Conservation (phyloP, 2,113 vertebrate genomes). For the Ciconia stormi region DNA sequence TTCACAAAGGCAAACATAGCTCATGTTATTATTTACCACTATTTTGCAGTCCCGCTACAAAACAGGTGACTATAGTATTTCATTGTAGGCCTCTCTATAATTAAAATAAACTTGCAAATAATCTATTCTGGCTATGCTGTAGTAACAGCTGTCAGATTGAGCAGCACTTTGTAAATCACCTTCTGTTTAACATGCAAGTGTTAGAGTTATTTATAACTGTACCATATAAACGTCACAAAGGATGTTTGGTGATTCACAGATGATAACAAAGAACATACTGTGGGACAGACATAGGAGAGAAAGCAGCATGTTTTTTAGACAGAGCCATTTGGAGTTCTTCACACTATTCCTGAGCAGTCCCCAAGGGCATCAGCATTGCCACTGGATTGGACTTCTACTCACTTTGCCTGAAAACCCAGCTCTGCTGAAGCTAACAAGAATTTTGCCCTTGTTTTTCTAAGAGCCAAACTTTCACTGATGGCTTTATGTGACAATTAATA, state of each 20-base stretch:
- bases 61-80: background rate
- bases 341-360: background rate
- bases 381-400: background rate
- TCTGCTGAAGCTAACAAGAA: background rate
- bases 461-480: background rate
- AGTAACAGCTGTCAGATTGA: slow-evolving; percentile 61
- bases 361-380: background rate
- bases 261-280: slow-evolving; percentile 14
- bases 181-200: slow-evolving; percentile 38
- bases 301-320: background rate
- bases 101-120: slow-evolving; percentile 37
- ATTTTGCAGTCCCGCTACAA: background rate
- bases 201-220: slow-evolving; percentile 17
- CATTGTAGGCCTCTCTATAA: background rate
- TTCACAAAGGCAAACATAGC: background rate
- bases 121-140: slow-evolving; percentile 25
- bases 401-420: background rate
- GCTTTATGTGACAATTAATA: background rate
- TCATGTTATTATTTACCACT: background rate
- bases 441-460: background rate
- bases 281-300: background rate
- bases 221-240: slow-evolving; percentile 9
- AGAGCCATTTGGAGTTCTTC: background rate
- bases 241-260: slow-evolving; percentile 25
- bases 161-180: slow-evolving; percentile 53